Percentiles rank a stretch among this genome's conserved stretches.
Conservation (phyloP, 2,113 vertebrate genomes). For the Muntiacus muntjak region DNA sequence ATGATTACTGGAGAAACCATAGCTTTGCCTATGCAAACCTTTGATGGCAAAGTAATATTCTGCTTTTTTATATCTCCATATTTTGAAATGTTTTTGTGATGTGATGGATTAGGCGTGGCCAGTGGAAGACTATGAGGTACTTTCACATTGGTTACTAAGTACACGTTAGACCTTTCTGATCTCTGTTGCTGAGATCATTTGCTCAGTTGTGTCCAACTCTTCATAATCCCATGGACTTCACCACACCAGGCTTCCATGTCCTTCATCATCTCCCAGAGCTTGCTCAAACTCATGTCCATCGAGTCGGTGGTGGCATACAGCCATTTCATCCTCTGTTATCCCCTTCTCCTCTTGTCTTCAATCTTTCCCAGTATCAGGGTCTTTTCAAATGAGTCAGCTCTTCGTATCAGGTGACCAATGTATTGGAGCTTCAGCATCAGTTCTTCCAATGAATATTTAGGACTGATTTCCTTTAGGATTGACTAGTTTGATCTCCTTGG, state of each 20-base stretch:
- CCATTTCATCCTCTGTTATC: not conserved
- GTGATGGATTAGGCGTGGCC: not conserved
- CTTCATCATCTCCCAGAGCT: not conserved
- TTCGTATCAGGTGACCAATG: not conserved
- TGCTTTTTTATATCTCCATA: not conserved
- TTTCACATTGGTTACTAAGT: accelerated
- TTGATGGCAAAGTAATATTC: not conserved
- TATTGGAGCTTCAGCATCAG: not conserved
- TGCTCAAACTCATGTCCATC: not conserved
- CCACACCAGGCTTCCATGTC: not conserved
- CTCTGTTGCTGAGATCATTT: not conserved
- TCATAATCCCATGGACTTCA: not conserved
- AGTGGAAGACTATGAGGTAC: no score
- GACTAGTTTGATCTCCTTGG: not conserved
- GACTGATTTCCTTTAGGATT: not conserved
- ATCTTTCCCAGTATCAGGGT: not conserved
- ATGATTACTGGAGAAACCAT: not conserved
- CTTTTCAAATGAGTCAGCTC: not conserved
- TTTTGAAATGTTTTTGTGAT: not conserved
- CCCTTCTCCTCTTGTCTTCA: not conserved
- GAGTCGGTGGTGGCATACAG: not conserved
- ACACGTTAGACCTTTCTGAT: not conserved
- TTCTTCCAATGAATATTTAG: not conserved
- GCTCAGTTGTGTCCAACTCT: not conserved
- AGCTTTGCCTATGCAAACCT: not conserved